A percentile compares a stretch with the other conserved stretches of the same genome.
phyloP scores from a whole-genome alignment of 2,113 vertebrate species.

The Cynopterus brachyotis region DNA sequence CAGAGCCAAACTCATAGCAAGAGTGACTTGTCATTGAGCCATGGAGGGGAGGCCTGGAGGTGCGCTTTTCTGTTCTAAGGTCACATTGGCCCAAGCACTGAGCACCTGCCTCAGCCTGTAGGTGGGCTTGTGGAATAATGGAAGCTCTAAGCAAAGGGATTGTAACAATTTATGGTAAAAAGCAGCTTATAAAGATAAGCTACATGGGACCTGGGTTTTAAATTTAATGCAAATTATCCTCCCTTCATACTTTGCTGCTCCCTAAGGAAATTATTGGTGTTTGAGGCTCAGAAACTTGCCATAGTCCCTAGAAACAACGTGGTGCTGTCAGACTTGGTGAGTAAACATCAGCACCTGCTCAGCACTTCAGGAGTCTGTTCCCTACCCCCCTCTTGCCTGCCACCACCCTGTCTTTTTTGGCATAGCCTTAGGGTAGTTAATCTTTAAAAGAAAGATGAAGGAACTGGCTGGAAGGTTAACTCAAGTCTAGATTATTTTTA shows the following conservation, averaged over 20 bases:
- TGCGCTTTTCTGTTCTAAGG: neutral
- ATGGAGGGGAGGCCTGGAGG: neutral
- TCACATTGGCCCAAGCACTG: neutral
- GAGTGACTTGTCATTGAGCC: neutral
- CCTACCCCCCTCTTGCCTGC: neutral
- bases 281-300: neutral
- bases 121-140: neutral
- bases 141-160: neutral
- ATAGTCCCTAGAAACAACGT: neutral
- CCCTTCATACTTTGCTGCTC: neutral
- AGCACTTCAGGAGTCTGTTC: neutral
- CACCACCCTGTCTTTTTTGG: neutral
- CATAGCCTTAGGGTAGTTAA: neutral
- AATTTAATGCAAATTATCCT: neutral
- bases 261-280: neutral
- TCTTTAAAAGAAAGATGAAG: constrained; percentile 43
- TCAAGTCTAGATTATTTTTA: constrained; percentile 20
- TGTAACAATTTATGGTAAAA: neutral
- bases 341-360: neutral
- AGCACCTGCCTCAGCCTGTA: neutral
- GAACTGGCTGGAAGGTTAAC: neutral
- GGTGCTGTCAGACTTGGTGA: neutral
- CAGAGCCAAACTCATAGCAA: neutral
- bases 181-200: neutral
- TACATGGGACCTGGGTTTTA: neutral